Base-by-base conservation (phyloP, 1,140 invertebrate species). In the Diabrotica undecimpunctata region DNA sequence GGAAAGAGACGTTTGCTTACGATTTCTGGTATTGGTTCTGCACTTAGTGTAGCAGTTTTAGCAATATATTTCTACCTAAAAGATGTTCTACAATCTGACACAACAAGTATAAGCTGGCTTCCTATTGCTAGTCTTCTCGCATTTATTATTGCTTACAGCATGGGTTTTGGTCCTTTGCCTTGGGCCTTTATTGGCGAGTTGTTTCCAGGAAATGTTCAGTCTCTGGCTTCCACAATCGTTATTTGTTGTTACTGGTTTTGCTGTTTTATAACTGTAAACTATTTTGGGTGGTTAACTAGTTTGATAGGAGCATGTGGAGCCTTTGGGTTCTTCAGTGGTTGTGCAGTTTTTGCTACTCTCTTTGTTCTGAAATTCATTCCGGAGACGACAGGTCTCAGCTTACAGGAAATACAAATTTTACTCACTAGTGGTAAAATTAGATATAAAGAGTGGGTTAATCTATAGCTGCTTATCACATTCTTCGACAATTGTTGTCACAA, bases 171-270 rank as follows among this genome's bases (percentile, higher is more conserved):
- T 0, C 91, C 93, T 0, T 79, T 95, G 9, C 91, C 92, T 0
- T 94, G 92, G 91, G 86, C 92, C 1, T 85, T 96, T 36, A 88
- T 94, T 84, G 89, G 88, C 2, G 91, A 96, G 79, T 85, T 95
- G 69, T 91, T 94, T 70, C 87, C 93, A 2, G 81, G 87, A 0
- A 86, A 89, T 69, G 86, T 92, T 2, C 90, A 92, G 75, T 88
- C 90, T 0, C 79, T 85, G 4, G 92, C 91, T 2, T 88, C 89
- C 1, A 87, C 89, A 0, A 81, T 92, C 6, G 89, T 90, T 0
- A 88, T 91, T 0, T 86, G 86, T 41, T 83, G 86, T 62, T 94
- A 91, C 72, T 96, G 93, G 93, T 73, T 84, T 0, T 79, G 91
- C 51, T 90, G 86, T 0, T 96, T 95, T 76, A 61, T 95, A 35